Percentiles rank a stretch among this genome's conserved stretches.
Evolutionary conservation across 2,888 invertebrate genomes (phyloP).

Genomic region (Coenonympha arcania): DNA sequence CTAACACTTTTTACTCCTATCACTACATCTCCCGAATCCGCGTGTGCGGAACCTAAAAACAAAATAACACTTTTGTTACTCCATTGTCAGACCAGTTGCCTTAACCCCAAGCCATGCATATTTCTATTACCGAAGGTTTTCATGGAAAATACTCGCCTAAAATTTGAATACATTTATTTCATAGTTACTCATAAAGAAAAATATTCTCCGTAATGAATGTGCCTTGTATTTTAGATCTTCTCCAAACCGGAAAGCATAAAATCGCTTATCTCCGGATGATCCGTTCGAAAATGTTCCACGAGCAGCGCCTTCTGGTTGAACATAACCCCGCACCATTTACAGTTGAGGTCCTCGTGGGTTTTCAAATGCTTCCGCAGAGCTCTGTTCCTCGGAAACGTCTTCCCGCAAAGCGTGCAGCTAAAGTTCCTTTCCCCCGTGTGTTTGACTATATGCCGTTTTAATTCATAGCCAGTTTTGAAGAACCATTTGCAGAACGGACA

Average conservation of each 20-base stretch:
- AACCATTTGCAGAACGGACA: constrained; percentile 58
- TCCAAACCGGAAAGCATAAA: constrained; percentile 12
- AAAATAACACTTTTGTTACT: constrained; percentile 40
- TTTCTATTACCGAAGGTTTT: not conserved
- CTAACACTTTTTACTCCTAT: constrained; percentile 46
- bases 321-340: constrained; percentile 45
- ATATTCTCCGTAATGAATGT: not conserved
- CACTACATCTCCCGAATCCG: constrained; percentile 39
- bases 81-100: not conserved
- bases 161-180: constrained; percentile 8
- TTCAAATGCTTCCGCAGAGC: constrained; percentile 52
- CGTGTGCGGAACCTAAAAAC: constrained; percentile 62
- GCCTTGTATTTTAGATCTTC: constrained; percentile 4
- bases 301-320: constrained; percentile 44
- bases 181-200: not conserved
- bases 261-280: constrained; percentile 37
- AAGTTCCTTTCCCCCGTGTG: constrained; percentile 56
- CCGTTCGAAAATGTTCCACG: constrained; percentile 40
- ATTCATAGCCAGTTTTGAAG: constrained; percentile 56
- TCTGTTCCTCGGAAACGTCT: constrained; percentile 49
- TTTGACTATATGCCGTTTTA: constrained; percentile 57
- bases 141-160: not conserved
- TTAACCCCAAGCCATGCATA: constrained; percentile 4
- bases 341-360: constrained; percentile 49
- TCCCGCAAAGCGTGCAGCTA: constrained; percentile 52